Conservation (phyloP, 2,888 invertebrate genomes). For the Tenthredo amoena region DNA sequence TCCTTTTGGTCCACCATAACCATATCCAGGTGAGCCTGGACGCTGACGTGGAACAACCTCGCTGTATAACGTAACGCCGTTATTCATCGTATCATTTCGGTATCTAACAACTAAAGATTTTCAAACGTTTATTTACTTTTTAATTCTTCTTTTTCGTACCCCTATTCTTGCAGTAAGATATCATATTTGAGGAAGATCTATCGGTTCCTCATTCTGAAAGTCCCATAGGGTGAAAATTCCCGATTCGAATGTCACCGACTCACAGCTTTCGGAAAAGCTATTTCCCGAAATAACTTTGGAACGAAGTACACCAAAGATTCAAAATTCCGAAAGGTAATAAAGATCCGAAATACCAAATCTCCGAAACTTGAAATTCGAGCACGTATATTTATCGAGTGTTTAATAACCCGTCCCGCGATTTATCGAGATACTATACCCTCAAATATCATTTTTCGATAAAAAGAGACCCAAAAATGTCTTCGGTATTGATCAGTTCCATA, state of each 20-base stretch:
- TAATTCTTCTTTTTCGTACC: not conserved
- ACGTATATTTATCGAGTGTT: too few relatives aligned
- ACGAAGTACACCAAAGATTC: too few relatives aligned
- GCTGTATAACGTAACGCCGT: not conserved
- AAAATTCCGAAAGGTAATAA: too few relatives aligned
- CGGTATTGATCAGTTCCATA: too few relatives aligned
- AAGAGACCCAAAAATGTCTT: too few relatives aligned
- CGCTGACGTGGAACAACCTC: conserved; percentile 9
- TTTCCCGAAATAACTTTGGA: too few relatives aligned
- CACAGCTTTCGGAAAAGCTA: too few relatives aligned
- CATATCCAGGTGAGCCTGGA: not conserved
- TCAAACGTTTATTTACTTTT: not conserved
- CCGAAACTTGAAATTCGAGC: too few relatives aligned
- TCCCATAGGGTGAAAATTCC: too few relatives aligned
- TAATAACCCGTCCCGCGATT: too few relatives aligned
- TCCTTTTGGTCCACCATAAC: not conserved
- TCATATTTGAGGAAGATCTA: not conserved
- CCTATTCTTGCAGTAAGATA: not conserved
- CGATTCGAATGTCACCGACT: too few relatives aligned
- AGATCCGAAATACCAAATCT: too few relatives aligned
- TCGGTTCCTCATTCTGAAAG: not conserved
- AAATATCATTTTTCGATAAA: not conserved
- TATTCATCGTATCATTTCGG: not conserved
- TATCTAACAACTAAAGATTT: not conserved
- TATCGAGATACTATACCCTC: not conserved